Evolutionary conservation across 2,113 vertebrate genomes (phyloP), one percentile per base, ranked within the genome.

Genomic region (Cephalopterus ornatus): DNA sequence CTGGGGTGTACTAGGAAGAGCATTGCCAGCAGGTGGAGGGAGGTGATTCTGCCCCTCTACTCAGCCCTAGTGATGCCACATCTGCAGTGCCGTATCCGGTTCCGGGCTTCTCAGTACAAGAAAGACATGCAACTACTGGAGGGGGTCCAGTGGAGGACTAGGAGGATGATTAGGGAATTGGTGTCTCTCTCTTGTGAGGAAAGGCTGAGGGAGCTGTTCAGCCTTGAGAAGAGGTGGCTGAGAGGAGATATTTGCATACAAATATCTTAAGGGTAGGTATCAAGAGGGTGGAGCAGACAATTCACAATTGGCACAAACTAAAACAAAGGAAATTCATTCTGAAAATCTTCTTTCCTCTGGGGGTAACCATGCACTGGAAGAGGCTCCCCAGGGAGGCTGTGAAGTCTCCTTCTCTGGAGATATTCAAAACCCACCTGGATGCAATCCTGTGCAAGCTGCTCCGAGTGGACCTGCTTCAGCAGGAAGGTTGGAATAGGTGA

Each of bases 91-190:
- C 67, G 28, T 26, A 33, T 32, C 37, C 19, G n/a, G 2, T 59
- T 52, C 32, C 18, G 24, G 24, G 49, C 35, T 35, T n/a, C 28
- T 75, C 33, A 17, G 30, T 9, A 22, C 10, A 6, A 24, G 10
- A 50, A 42, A 44, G 76, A 11, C 33, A 8, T 16, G 28, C 12
- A 67, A 24, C 0, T 1, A 2, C 6, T 24, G 28, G 27, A 20
- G 28, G 63, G 22, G 23, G 23, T 13, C 14, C 28, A n/a, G 52
- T 14, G 28, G 28, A n/a, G 87, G 1, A 0, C 37, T 21, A 3
- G 12, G 14, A 32, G 14, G 19, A 9, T 59, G 61, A 16, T 12
- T 6, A 6, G 52, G 52, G 23, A 46, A 4, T 22, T 44, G 59
- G 27, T 58, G 9, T 27, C 33, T 23, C 37, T 66, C 12, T 27